phyloP scores from a whole-genome alignment of 2,113 vertebrate genomes.

The Vanacampus margaritifer region DNA sequence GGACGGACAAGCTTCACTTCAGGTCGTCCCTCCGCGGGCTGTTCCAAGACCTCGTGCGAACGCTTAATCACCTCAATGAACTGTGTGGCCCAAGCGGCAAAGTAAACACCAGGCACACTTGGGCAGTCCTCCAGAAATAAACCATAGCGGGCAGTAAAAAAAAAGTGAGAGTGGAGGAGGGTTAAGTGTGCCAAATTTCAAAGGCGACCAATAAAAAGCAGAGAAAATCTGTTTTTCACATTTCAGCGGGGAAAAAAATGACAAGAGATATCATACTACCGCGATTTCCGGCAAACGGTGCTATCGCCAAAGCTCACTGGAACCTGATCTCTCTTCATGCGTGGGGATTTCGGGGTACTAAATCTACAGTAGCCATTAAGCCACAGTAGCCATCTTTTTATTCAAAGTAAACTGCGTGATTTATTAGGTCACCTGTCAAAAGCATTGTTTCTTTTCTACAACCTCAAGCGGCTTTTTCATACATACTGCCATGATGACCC shows the following conservation, averaged over 20 bases:
- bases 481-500: not conserved
- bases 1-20: conserved; percentile 24
- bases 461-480: not conserved
- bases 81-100: conserved; percentile 51
- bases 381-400: conserved; percentile 24
- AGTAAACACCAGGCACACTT: conserved; percentile 63
- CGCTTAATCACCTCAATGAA: conserved; percentile 49
- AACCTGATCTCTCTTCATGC: conserved; percentile 35
- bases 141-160: conserved; percentile 59
- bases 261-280: conserved; percentile 35
- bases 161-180: conserved; percentile 48
- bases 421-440: not conserved
- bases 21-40: conserved; percentile 31
- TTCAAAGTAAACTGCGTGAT: not conserved
- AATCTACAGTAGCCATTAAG: conserved; percentile 30
- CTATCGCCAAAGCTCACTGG: conserved; percentile 29
- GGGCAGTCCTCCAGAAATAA: conserved; percentile 66
- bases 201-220: conserved; percentile 58
- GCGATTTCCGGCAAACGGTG: conserved; percentile 25
- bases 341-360: conserved; percentile 29
- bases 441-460: not conserved
- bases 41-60: conserved; percentile 36
- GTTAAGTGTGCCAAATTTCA: conserved; percentile 66
- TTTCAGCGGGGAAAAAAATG: conserved; percentile 39
- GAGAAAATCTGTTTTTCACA: conserved; percentile 63